These are phyloP conservation scores for Xenopus petersii DNA, from an alignment of 2,797 vertebrate species.

Conservation along the genomic window DNA sequence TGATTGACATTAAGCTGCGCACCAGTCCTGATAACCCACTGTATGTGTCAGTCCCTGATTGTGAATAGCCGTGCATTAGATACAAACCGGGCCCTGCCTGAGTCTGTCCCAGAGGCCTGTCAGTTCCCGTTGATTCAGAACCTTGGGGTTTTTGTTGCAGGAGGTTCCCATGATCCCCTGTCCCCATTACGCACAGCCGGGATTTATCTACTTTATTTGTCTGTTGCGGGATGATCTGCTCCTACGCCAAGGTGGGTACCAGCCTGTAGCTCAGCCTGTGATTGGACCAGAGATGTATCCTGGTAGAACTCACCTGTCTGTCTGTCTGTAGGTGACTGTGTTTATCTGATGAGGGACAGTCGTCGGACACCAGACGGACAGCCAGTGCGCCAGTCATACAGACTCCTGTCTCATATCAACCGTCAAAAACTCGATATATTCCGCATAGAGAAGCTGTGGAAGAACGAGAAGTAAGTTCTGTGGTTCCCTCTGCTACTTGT, in stretches of 20 bases:
- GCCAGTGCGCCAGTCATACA: conserved; percentile 91
- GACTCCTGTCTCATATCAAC: conserved; percentile 90
- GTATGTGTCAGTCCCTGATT: too few relatives aligned
- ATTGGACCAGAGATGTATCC: background rate
- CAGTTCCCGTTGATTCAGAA: too few relatives aligned
- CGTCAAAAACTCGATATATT: conserved; percentile 97
- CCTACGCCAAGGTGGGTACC: conserved; percentile 85
- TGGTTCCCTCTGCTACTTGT: background rate
- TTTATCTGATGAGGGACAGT: conserved; percentile 97
- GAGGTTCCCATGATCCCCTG: conserved; percentile 97
- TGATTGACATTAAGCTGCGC: too few relatives aligned
- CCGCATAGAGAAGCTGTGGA: conserved; percentile 98
- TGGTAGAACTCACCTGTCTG: background rate
- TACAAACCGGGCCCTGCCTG: background rate
- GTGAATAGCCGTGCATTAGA: background rate
- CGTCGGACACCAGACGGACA: conserved; percentile 90
- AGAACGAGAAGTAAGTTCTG: conserved; percentile 83
- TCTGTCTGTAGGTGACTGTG: conserved; percentile 84
- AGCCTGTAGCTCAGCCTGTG: background rate
- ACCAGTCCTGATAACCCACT: too few relatives aligned
- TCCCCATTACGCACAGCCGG: conserved; percentile 91
- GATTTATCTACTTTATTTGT: conserved; percentile 97
- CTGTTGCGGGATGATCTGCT: conserved; percentile 90
- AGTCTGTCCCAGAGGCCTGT: background rate
- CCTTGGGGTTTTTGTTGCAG: conserved; percentile 58